Percentiles rank a stretch among this genome's conserved stretches.
phyloP scores from a whole-genome alignment of 2,888 invertebrate species.

The Troides aeacus region DNA sequence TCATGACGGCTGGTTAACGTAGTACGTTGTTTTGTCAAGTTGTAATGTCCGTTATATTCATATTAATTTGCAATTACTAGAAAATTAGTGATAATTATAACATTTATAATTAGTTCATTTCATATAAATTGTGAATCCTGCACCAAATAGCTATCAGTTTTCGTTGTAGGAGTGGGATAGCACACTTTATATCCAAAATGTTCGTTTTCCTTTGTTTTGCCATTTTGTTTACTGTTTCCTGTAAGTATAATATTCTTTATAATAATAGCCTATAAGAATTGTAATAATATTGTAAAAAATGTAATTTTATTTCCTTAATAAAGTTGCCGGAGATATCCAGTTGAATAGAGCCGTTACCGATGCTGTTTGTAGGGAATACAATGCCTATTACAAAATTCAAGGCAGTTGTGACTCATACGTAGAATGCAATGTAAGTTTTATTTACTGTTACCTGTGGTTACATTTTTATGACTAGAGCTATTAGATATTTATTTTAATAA shows the following conservation, averaged over 20 bases:
- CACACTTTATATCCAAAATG: constrained; percentile 11
- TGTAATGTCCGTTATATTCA: too few species aligned
- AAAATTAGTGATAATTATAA: too few species aligned
- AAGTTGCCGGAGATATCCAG: constrained; percentile 4
- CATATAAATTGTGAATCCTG: constrained; percentile 9
- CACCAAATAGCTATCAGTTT: not conserved
- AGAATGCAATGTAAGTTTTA: constrained; percentile 77
- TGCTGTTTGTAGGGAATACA: constrained; percentile 20
- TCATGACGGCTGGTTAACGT: too few species aligned
- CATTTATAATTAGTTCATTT: not conserved
- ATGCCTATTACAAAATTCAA: constrained; percentile 79
- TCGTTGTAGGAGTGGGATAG: not conserved
- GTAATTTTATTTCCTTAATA: not conserved
- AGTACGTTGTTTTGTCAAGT: too few species aligned
- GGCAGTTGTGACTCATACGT: constrained; percentile 85
- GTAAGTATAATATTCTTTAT: constrained; percentile 26
- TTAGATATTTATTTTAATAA: not conserved
- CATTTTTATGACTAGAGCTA: not conserved
- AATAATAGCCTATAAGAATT: not conserved
- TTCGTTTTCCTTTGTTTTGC: constrained; percentile 8
- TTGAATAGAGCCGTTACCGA: not conserved
- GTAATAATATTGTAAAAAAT: too few species aligned
- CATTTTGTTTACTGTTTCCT: constrained; percentile 12
- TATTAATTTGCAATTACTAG: too few species aligned
- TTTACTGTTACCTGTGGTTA: too few species aligned